Base-by-base conservation (phyloP, 2,113 vertebrate species). In the Pygoscelis adeliae region DNA sequence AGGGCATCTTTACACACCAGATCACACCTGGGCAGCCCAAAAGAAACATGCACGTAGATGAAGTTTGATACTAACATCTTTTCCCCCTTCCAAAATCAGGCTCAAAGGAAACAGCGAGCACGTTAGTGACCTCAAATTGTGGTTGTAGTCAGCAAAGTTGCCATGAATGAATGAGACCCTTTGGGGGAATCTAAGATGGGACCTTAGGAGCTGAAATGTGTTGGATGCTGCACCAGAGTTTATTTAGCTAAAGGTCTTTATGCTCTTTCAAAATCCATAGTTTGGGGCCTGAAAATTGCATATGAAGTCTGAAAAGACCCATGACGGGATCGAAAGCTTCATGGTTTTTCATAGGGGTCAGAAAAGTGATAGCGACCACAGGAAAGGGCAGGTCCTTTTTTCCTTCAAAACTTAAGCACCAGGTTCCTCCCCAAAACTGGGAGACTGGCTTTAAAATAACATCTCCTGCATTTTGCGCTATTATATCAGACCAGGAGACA, bases 121-220 rank as follows among this genome's bases (percentile, higher is more conserved):
- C 5, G 2, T 58, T 20, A n/a, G 40, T 8, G 47, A 84, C 93
- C 83, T 81, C 69, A 88, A 90, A 94, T 93, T 96, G 93, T 93
- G 95, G 93, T 90, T 93, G 83, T 82, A 93, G 74, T 85, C 65
- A 50, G 95, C 95, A 96, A 96, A 88, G 89, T 21, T 6, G 1
- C 47, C 44, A 1, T 0, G 8, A 46, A 20, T 2, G 22, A 47
- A 5, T 0, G 16, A 71, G 69, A 50, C 18, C 3, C 8, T 53
- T 23, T 3, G 19, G 9, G 42, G 25, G 14, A 40, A 19, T 23
- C 49, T 17, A 17, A 80, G 58, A 4, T 0, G 63, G 72, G 26
- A 38, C 55, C 49, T 83, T 16, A 1, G 61, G 25, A 66, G 55
- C 55, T 22, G 66, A 42, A 63, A 32, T 0, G 0, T 4, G 8